Evolutionary conservation across 2,888 invertebrate species (phyloP).

Genomic region (Lathronympha strigana): DNA sequence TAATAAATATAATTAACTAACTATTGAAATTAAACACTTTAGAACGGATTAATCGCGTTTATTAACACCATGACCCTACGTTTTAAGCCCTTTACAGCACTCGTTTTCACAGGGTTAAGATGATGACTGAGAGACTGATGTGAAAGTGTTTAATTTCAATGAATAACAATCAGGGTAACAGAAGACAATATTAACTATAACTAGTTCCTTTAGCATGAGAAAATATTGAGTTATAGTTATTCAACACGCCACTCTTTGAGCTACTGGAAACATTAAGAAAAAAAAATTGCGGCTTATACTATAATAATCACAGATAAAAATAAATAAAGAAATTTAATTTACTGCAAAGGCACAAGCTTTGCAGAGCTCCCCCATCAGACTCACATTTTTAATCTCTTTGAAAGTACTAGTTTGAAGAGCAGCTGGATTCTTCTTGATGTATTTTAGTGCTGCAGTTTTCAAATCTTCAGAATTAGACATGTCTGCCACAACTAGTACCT

Average conservation of each 20-base stretch:
- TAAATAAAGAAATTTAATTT: not conserved
- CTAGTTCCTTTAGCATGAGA: no score
- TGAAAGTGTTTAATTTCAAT: no score
- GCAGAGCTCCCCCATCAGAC: conserved; percentile 66
- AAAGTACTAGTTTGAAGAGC: conserved; percentile 60
- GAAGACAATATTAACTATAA: no score
- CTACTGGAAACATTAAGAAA: not conserved
- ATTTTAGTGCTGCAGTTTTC: conserved; percentile 65
- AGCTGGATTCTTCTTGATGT: conserved; percentile 65
- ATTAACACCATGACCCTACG: no score
- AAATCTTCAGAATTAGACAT: conserved; percentile 66
- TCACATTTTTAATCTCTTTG: conserved; percentile 64
- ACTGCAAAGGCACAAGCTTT: conserved; percentile 52
- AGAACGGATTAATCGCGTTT: no score
- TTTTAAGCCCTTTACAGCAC: no score
- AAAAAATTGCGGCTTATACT: not conserved
- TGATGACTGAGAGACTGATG: no score
- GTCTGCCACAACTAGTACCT: conserved; percentile 67
- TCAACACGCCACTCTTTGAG: not conserved
- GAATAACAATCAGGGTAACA: no score
- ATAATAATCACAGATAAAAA: conserved; percentile 17
- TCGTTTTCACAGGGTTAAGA: no score
- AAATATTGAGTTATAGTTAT: not conserved
- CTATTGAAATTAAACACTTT: no score
- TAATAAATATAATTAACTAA: no score